Conservation (phyloP, 2,113 vertebrate species). For the human region GRCh38 chr12:53192501-53193000, state of each 20-base stretch:
- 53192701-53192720: constrained; percentile 75
- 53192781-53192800: constrained; percentile 84
- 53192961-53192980: not conserved
- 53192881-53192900: constrained; percentile 83
- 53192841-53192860: constrained; percentile 84
- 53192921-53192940: not conserved
- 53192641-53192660: not conserved
- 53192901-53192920: constrained; percentile 77
- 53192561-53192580: not conserved
- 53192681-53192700: constrained; percentile 58
- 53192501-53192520: constrained; percentile 72
- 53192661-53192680: not conserved
- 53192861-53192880: constrained; percentile 72
- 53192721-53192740: constrained; percentile 79
- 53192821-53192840: constrained; percentile 65
- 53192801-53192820: not conserved
- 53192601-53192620: not conserved
- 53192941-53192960: not conserved
- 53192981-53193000: not conserved
- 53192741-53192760: constrained; percentile 75
- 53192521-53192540: constrained; percentile 82
- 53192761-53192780: constrained; percentile 83
- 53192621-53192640: not conserved
- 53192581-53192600: not conserved
- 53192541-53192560: not conserved